Base-by-base conservation (phyloP, 2,113 vertebrate genomes). In the Tonatia bakeri region DNA sequence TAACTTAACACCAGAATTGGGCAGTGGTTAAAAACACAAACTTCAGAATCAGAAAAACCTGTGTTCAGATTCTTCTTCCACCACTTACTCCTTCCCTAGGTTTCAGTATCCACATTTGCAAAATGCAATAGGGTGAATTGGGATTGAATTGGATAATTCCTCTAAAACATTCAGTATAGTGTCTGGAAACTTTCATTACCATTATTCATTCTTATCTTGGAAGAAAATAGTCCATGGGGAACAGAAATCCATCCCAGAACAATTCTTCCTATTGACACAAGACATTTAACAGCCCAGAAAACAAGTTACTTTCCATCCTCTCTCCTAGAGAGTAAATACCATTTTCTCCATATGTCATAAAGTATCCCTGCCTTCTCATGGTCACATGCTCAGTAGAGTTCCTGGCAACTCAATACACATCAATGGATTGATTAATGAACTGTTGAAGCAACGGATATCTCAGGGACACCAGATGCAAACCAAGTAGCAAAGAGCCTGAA, bases 121-220 rank as follows among this genome's bases (percentile, higher is more conserved):
- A 96, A 97, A 93, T 70, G 36, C 52, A 81, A 85, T 36, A 24
- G 7, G 7, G 5, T n/a, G 7, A 16, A 70, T 50, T 65, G 50
- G 80, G 26, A 65, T 17, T 94, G n/a, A 91, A 80, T n/a, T 65
- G 80, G 76, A 85, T 90, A 83, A 80, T 96, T 92, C 76, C 83
- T 83, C 61, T 64, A 87, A 81, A 96, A 56, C 67, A 75, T 52
- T 96, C 87, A 93, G 28, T 72, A 40, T 76, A 73, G 72, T 90
- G 96, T 31, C 81, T 88, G 54, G 36, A 81, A 97, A 87, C 72
- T 84, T 95, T 65, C 65, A 93, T 90, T 82, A 73, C 61, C 96
- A 93, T 96, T 92, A 82, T 79, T 97, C 76, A 91, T 86, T 91
- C 59, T 95, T 92, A 93, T 96, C 90, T 95, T 85, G 16, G 59